These are phyloP conservation scores for Cebus imitator DNA, from an alignment of 2,113 vertebrate genomes.

Conservation along the genomic window DNA sequence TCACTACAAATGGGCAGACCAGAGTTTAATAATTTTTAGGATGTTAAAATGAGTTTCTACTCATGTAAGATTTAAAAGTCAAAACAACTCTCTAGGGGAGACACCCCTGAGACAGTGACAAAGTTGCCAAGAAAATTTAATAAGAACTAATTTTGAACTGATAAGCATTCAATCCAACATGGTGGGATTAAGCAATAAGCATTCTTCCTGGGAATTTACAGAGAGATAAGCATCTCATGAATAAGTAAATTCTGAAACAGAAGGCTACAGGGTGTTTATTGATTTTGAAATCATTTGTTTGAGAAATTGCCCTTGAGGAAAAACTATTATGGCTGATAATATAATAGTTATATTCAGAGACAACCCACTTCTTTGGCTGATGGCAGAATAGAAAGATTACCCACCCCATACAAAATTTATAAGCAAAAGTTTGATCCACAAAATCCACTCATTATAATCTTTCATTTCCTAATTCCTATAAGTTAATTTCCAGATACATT, in stretches of 20 bases:
- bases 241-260: constrained; percentile 85
- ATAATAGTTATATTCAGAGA: constrained; percentile 82
- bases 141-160: constrained; percentile 85
- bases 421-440: constrained; percentile 40
- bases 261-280: constrained; percentile 81
- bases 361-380: constrained; percentile 77
- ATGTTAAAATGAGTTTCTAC: constrained; percentile 50
- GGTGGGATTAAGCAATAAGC: constrained; percentile 83
- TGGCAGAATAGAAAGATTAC: constrained; percentile 75
- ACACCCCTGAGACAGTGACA: constrained; percentile 59
- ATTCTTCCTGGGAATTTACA: constrained; percentile 82
- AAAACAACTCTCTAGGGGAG: constrained; percentile 46
- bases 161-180: constrained; percentile 85
- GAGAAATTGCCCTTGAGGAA: constrained; percentile 83
- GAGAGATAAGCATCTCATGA: constrained; percentile 86
- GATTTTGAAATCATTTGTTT: constrained; percentile 86
- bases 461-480: constrained; percentile 35
- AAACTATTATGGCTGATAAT: constrained; percentile 85
- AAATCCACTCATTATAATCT: constrained; percentile 16
- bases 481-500: constrained; percentile 14
- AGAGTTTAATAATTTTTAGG: constrained; percentile 26
- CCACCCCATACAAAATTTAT: constrained; percentile 29
- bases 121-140: constrained; percentile 82
- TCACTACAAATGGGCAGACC: background rate
- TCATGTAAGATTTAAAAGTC: constrained; percentile 67